Evolutionary conservation across 2,113 vertebrate species (phyloP).

Genomic region (Helogale parvula): DNA sequence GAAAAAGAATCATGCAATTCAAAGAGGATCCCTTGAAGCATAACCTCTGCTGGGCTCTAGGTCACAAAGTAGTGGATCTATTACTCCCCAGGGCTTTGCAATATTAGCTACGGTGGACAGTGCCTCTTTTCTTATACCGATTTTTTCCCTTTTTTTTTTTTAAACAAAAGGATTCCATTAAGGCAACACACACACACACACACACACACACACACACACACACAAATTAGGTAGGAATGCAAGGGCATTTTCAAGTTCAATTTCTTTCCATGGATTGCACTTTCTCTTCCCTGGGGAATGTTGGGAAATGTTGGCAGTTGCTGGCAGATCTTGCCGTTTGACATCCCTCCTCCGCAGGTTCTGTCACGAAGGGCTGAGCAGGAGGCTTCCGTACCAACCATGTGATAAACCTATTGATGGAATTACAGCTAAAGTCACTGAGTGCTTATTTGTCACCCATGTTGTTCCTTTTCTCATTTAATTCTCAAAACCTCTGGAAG

Average conservation of each 20-base stretch:
- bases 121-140: neutral
- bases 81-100: neutral
- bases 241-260: slow-evolving; percentile 25
- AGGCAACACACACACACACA: neutral
- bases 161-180: neutral
- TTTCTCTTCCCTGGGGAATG: neutral
- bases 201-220: neutral
- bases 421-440: neutral
- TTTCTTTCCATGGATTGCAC: neutral
- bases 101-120: neutral
- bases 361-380: neutral
- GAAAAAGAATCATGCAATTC: neutral
- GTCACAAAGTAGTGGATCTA: neutral
- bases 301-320: too few relatives aligned
- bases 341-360: neutral
- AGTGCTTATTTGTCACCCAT: neutral
- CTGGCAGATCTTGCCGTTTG: neutral
- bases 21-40: neutral
- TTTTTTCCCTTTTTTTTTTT: neutral
- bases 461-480: neutral
- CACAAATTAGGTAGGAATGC: neutral
- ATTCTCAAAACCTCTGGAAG: neutral
- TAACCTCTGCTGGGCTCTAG: neutral
- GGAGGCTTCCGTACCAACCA: neutral
- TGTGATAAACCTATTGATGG: too few relatives aligned